Conservation (phyloP, 2,113 vertebrate species). For the Larimichthys polyactis region DNA sequence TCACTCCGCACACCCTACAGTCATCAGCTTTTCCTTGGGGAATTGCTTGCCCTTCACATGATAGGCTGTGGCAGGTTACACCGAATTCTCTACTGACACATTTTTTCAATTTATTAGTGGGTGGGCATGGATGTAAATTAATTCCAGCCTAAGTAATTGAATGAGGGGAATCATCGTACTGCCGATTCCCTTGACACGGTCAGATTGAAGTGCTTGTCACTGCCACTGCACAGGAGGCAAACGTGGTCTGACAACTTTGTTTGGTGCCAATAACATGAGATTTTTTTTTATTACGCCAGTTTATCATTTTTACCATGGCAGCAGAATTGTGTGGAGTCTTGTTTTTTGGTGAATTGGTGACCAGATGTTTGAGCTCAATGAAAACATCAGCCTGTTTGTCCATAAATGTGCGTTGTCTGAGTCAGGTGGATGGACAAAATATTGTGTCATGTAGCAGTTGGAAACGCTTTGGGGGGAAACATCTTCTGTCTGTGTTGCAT, state of each 20-base stretch:
- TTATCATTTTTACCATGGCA: slow-evolving; percentile 41
- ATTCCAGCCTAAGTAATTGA: slow-evolving; percentile 73
- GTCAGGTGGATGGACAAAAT: slow-evolving; percentile 16
- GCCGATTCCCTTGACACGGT: slow-evolving; percentile 30
- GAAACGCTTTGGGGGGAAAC: slow-evolving; percentile 7
- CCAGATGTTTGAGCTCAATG: slow-evolving; percentile 22
- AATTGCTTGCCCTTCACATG: slow-evolving; percentile 38
- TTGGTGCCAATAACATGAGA: slow-evolving; percentile 54
- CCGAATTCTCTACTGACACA: slow-evolving; percentile 37
- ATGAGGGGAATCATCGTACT: slow-evolving; percentile 41
- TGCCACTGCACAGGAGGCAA: slow-evolving; percentile 37
- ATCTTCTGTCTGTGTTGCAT: slow-evolving; percentile 6
- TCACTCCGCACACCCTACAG: slow-evolving; percentile 35
- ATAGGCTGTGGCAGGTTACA: slow-evolving; percentile 41
- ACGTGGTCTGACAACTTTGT: slow-evolving; percentile 45
- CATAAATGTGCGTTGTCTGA: not conserved
- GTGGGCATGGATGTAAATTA: slow-evolving; percentile 60
- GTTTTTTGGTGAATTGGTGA: not conserved
- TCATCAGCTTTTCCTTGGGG: slow-evolving; percentile 20
- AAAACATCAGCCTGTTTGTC: not conserved
- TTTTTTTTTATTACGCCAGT: slow-evolving; percentile 56
- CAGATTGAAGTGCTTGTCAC: slow-evolving; percentile 60
- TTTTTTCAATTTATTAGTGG: slow-evolving; percentile 58
- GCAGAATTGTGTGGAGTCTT: slow-evolving; percentile 7
- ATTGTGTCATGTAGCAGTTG: slow-evolving; percentile 26